Percentiles rank a stretch among this genome's conserved stretches.
phyloP scores from a whole-genome alignment of 2,888 invertebrate genomes.

The Chromoteleia sp. region DNA sequence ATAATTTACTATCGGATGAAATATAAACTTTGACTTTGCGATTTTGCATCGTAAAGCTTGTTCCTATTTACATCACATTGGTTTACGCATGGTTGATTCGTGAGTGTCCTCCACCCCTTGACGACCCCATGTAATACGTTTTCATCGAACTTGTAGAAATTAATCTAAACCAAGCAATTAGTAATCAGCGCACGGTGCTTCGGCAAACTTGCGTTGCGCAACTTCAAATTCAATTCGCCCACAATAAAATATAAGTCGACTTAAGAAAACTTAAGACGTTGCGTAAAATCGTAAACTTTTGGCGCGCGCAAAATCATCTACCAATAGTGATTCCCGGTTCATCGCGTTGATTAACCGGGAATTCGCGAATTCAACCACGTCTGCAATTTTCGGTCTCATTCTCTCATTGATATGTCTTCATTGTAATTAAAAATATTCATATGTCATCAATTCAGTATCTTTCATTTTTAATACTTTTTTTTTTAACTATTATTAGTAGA shows the following conservation, averaged over 20 bases:
- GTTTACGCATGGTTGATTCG: conserved; percentile 19
- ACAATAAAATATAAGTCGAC: conserved; percentile 57
- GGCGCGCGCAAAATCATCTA: conserved; percentile 37
- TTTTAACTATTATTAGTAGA: conserved; percentile 33
- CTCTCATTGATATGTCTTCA: conserved; percentile 35
- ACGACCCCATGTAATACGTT: conserved; percentile 6
- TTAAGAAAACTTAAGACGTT: conserved; percentile 58
- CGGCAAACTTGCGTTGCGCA: conserved; percentile 10
- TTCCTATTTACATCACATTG: conserved; percentile 39
- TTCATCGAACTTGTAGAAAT: conserved; percentile 53
- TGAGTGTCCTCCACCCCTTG: neutral
- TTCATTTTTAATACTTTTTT: conserved; percentile 14
- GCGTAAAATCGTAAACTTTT: conserved; percentile 14
- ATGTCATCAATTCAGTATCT: conserved; percentile 15
- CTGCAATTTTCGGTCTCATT: conserved; percentile 27
- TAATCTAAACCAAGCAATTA: conserved; percentile 32
- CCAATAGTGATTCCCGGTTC: conserved; percentile 18
- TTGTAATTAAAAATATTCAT: conserved; percentile 54
- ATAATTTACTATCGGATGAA: conserved; percentile 6
- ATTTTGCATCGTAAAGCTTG: conserved; percentile 8
- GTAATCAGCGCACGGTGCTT: conserved; percentile 3
- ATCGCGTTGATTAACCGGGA: too few species aligned
- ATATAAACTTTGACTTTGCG: conserved; percentile 3
- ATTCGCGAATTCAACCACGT: conserved; percentile 9
- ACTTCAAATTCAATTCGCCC: neutral